phyloP scores from a whole-genome alignment of 2,888 invertebrate genomes.

The Oasisia sp. region DNA sequence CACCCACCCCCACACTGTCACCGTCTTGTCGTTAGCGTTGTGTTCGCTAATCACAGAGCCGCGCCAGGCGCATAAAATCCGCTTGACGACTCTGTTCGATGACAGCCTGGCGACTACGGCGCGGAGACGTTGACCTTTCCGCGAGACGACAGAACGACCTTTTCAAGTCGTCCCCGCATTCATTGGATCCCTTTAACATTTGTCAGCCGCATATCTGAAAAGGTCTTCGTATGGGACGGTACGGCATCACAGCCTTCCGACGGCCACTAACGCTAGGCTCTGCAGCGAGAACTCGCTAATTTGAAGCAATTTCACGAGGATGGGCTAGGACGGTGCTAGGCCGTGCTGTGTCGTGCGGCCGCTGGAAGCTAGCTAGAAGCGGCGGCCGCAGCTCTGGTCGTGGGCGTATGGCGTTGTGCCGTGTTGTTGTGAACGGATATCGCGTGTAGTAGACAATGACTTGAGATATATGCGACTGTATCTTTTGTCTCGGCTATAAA shows the following conservation, averaged over 20 bases:
- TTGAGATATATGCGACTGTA: background rate
- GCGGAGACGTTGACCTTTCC: background rate
- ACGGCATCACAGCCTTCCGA: background rate
- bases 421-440: background rate
- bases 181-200: slow-evolving; percentile 6
- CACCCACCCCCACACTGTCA: background rate
- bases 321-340: background rate
- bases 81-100: background rate
- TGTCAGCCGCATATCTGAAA: background rate
- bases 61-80: background rate
- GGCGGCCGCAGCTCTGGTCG: background rate
- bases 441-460: background rate
- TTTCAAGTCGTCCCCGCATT: background rate
- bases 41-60: background rate
- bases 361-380: background rate
- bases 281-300: background rate
- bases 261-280: background rate
- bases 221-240: background rate
- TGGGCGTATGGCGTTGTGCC: background rate
- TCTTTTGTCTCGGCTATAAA: background rate
- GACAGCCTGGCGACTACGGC: background rate
- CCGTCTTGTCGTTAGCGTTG: background rate
- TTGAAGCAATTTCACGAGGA: background rate
- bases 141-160: background rate
- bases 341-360: background rate